Conservation (phyloP, 2,113 vertebrate species). For the Bettongia penicillata region DNA sequence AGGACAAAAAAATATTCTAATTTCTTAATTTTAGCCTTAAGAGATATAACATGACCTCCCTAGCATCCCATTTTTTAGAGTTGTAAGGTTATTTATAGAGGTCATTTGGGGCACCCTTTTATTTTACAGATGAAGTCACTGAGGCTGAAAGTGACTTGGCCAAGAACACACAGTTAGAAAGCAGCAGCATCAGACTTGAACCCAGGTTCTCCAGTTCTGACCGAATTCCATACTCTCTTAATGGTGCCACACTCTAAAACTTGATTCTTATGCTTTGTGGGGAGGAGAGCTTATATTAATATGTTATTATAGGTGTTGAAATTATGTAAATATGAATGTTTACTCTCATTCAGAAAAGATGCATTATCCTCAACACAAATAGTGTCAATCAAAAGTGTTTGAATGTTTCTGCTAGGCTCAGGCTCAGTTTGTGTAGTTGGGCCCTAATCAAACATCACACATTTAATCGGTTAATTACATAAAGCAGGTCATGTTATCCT, state of each 20-base stretch:
- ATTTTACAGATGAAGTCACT: neutral
- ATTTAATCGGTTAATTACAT: constrained; percentile 69
- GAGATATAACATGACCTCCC: neutral
- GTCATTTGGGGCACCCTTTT: neutral
- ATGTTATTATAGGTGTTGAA: constrained; percentile 40
- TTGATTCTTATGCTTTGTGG: neutral
- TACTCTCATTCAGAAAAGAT: constrained; percentile 44
- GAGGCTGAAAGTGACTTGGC: neutral
- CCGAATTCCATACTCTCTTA: neutral
- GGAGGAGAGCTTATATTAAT: neutral
- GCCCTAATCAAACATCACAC: constrained; percentile 60
- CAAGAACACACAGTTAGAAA: neutral
- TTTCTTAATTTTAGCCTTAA: neutral
- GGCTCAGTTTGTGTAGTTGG: constrained; percentile 53
- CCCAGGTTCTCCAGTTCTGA: neutral
- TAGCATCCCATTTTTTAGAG: neutral
- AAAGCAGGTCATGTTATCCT: constrained; percentile 51
- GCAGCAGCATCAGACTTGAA: neutral
- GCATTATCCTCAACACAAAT: constrained; percentile 50
- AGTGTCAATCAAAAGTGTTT: constrained; percentile 26
- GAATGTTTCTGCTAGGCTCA: constrained; percentile 62
- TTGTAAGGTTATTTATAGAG: neutral
- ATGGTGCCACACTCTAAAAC: neutral
- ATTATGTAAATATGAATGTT: constrained; percentile 52
- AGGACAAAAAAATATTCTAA: neutral